phyloP scores from a whole-genome alignment of 2,888 invertebrate genomes.

The Bellardia bayeri region DNA sequence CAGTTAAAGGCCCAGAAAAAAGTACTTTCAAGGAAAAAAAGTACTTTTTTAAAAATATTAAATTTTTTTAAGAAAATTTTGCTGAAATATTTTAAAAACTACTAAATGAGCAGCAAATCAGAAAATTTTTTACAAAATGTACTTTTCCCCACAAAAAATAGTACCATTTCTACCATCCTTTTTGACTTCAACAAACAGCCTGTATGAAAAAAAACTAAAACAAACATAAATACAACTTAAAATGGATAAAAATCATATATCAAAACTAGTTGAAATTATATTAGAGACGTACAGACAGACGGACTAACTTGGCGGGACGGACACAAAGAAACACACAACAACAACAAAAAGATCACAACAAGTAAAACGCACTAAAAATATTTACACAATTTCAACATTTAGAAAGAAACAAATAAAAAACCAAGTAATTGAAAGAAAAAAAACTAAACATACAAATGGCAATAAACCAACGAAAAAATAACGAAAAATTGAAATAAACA shows the following conservation, averaged over 20 bases:
- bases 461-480: constrained; percentile 2
- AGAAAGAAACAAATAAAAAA: constrained; percentile 44
- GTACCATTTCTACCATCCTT: neutral
- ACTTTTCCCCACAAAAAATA: neutral
- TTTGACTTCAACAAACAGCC: constrained; percentile 2
- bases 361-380: constrained; percentile 56
- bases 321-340: constrained; percentile 19
- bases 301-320: neutral
- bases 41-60: too few species aligned
- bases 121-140: too few species aligned
- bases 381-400: constrained; percentile 63
- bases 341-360: constrained; percentile 41
- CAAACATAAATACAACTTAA: constrained; percentile 67
- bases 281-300: constrained; percentile 37
- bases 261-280: constrained; percentile 72
- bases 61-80: too few species aligned
- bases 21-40: too few species aligned
- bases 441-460: constrained; percentile 30
- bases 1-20: too few species aligned
- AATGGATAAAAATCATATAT: constrained; percentile 72
- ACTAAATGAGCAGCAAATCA: too few species aligned
- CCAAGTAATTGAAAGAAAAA: constrained; percentile 30
- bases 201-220: constrained; percentile 27
- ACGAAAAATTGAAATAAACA: constrained; percentile 48
- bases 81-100: too few species aligned